Evolutionary conservation across 1,140 invertebrate genomes (phyloP).

Genomic region (Drusus annulatus): DNA sequence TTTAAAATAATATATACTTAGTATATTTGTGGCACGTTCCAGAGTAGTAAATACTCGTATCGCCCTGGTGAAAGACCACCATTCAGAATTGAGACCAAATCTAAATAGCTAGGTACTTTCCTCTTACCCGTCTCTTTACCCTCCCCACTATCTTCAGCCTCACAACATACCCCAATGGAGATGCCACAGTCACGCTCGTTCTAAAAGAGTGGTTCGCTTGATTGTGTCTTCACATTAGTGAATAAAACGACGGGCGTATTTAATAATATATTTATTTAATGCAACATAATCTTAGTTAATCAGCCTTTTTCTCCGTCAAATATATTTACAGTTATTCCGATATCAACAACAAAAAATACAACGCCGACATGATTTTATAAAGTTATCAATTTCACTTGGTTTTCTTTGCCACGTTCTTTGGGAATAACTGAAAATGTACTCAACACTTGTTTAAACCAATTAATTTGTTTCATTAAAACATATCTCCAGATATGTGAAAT

Average conservation of each 20-base stretch:
- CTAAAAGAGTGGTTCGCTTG: no score
- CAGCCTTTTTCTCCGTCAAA: constrained; percentile 59
- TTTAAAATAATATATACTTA: no score
- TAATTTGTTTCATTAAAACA: constrained; percentile 46
- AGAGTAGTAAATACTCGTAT: no score
- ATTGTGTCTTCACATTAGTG: no score
- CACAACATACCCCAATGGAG: no score
- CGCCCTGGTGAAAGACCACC: no score
- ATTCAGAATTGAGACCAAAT: no score
- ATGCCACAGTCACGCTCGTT: no score
- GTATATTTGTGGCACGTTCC: no score
- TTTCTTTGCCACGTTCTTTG: neutral
- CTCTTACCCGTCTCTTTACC: no score
- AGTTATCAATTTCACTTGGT: neutral
- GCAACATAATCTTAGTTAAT: constrained; percentile 59
- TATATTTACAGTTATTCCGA: constrained; percentile 49
- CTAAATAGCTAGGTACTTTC: no score
- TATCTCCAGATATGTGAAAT: neutral
- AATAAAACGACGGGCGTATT: neutral
- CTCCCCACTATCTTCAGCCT: no score
- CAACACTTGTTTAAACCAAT: constrained; percentile 55
- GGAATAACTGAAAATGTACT: constrained; percentile 53
- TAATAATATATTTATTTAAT: constrained; percentile 58
- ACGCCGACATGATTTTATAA: neutral
- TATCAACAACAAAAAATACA: neutral